These are phyloP conservation scores for Australoheros facetus DNA, from an alignment of 2,797 vertebrate species.

Conservation along the genomic window DNA sequence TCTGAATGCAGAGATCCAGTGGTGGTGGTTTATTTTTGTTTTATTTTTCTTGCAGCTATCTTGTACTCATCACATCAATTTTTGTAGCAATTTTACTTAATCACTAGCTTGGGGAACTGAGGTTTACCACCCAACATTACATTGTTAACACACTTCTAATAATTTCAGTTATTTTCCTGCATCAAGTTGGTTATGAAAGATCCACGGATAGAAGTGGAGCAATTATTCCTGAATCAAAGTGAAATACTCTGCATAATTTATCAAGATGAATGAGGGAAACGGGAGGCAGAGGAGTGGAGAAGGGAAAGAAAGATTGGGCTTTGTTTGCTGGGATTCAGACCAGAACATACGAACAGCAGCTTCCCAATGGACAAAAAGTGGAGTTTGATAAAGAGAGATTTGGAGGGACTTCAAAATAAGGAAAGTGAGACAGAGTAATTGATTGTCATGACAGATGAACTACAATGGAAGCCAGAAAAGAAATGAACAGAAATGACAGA, in stretches of 20 bases:
- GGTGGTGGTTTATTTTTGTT: not conserved
- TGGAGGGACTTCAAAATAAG: slow-evolving; percentile 12
- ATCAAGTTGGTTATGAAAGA: slow-evolving; percentile 40
- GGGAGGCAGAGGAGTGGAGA: slow-evolving; percentile 15
- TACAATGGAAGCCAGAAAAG: slow-evolving; percentile 11
- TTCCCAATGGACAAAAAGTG: not conserved
- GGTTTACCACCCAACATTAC: slow-evolving; percentile 22
- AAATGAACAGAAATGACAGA: slow-evolving; percentile 12
- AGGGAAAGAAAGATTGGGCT: slow-evolving; percentile 19
- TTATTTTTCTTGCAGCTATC: slow-evolving; percentile 23
- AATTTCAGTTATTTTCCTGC: slow-evolving; percentile 33
- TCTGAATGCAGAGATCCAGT: slow-evolving; percentile 13
- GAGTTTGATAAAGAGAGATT: slow-evolving; percentile 2
- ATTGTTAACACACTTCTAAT: slow-evolving; percentile 29
- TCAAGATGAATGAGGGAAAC: slow-evolving; percentile 32
- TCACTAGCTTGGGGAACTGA: slow-evolving; percentile 6
- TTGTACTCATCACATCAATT: slow-evolving; percentile 17
- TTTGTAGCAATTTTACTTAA: slow-evolving; percentile 19
- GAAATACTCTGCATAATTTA: slow-evolving; percentile 67
- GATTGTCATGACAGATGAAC: slow-evolving; percentile 4
- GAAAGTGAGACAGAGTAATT: slow-evolving; percentile 6
- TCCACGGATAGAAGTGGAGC: slow-evolving; percentile 44
- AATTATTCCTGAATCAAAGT: slow-evolving; percentile 62
- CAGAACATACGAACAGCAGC: slow-evolving; percentile 29
- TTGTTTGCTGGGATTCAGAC: slow-evolving; percentile 32